Conservation (phyloP, 2,797 vertebrate genomes). For the Etheostoma nigrum region DNA sequence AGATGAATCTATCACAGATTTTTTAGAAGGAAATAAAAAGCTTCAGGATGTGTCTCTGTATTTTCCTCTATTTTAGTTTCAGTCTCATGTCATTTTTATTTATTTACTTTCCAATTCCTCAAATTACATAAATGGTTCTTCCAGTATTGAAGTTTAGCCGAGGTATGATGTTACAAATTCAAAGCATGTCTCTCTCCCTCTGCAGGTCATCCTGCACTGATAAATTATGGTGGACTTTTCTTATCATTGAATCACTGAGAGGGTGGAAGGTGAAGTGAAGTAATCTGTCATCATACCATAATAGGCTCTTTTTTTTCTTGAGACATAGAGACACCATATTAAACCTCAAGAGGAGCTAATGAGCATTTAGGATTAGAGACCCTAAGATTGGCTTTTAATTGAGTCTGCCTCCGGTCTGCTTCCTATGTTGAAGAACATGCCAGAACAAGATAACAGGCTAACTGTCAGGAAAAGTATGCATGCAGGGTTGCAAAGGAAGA, state of each 20-base stretch:
- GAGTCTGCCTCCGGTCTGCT: constrained; percentile 39
- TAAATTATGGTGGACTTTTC: constrained; percentile 27
- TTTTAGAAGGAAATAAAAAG: constrained; percentile 4
- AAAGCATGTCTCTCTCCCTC: constrained; percentile 45
- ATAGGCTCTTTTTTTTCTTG: neutral
- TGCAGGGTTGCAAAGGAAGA: constrained; percentile 51
- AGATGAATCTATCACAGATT: constrained; percentile 42
- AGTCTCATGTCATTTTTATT: constrained; percentile 8
- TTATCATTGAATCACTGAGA: constrained; percentile 40
- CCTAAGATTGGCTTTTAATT: constrained; percentile 29
- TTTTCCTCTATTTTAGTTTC: neutral
- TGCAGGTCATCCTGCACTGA: constrained; percentile 49
- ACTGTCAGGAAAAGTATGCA: constrained; percentile 60
- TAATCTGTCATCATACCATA: constrained; percentile 51
- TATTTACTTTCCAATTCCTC: constrained; percentile 13
- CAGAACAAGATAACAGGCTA: constrained; percentile 61
- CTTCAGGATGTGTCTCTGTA: neutral
- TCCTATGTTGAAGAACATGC: constrained; percentile 54
- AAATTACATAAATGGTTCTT: constrained; percentile 3
- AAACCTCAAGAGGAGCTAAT: constrained; percentile 38
- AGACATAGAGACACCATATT: constrained; percentile 30
- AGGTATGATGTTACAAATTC: constrained; percentile 7
- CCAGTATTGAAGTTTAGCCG: neutral
- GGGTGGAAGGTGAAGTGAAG: constrained; percentile 12
- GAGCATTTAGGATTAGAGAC: constrained; percentile 43